Conservation (phyloP, 1,140 invertebrate species). For the Goniozus legneri region DNA sequence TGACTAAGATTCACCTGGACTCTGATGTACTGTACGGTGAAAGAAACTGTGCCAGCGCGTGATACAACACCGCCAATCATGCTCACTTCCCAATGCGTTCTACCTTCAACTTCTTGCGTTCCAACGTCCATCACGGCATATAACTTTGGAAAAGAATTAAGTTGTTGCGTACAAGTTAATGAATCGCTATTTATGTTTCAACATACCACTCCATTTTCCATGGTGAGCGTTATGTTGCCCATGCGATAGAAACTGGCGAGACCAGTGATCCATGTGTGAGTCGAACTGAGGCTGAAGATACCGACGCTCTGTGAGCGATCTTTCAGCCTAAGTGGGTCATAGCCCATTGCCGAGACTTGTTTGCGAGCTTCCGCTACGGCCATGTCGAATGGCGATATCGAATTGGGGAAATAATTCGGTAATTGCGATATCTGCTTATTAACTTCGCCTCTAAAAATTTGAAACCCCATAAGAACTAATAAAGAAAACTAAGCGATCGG, state of each 20-base stretch:
- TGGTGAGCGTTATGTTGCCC: conserved; percentile 69
- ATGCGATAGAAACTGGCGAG: conserved; percentile 76
- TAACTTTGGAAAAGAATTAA: conserved; percentile 31
- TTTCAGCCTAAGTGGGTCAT: conserved; percentile 70
- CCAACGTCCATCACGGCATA: conserved; percentile 68
- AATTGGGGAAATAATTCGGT: conserved; percentile 75
- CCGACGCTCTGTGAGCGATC: conserved; percentile 70
- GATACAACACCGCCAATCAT: conserved; percentile 65
- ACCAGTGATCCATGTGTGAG: conserved; percentile 73
- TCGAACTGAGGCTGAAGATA: conserved; percentile 64
- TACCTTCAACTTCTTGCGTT: conserved; percentile 72
- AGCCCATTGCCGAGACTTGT: conserved; percentile 65
- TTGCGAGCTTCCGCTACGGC: conserved; percentile 69
- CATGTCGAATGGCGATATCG: conserved; percentile 80
- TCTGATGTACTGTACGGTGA: conserved; percentile 73
- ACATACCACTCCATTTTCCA: conserved; percentile 70
- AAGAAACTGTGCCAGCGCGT: conserved; percentile 67
- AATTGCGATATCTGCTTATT: conserved; percentile 58
- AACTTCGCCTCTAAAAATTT: conserved; percentile 50
- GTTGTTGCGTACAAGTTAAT: conserved; percentile 1
- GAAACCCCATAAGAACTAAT: background rate
- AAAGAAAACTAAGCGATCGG: background rate
- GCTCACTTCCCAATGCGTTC: conserved; percentile 73
- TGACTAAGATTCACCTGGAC: conserved; percentile 68
- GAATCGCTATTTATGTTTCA: no score